Evolutionary conservation across 1,140 invertebrate genomes (phyloP), one percentile per base, ranked within the genome.

Genomic region (Cyclina sinensis): DNA sequence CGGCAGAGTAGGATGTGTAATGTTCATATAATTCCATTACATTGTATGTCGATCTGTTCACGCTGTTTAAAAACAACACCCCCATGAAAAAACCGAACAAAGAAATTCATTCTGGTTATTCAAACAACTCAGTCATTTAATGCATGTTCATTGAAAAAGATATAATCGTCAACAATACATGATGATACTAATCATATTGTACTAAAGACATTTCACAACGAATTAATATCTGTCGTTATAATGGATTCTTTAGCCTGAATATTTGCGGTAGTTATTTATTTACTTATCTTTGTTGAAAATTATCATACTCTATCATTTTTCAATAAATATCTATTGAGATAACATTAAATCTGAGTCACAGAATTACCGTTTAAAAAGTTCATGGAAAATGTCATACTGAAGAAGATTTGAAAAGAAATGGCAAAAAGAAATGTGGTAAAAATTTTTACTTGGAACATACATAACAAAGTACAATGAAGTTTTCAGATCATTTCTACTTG

Each of bases 241-340:
- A 57, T 43, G 24, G 30, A 35, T 73, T 43, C 65, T 27, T 73
- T 84, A 21, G 39, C 39, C 62, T 5, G 32, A 84, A 74, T 84
- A 73, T 73, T 73, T 84, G 82, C 48, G 82, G 62, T 70, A 35
- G 37, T 70, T 37, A 30, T 68, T n/a, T 83, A 83, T 37, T 57
- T 18, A 84, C 18, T 57, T 84, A 84, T 84, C 65, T 30, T 48
- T 73, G 48, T 73, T 65, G 32, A 84, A 70, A 54, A 73, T 73
- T 51, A 84, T 48, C 82, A n/a, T 84, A 73, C 46, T 54, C 39
- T 54, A 27, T 84, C 39, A 37, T 51, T 70, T 54, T 51, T 54
- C 14, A 51, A 73, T 73, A 51, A 74, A 73, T 54, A 73, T 73
- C 37, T 73, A 84, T 73, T 65, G 30, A 54, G 32, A 43, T 62